Percentiles rank a stretch among this genome's conserved stretches.
These are phyloP conservation scores for Coranthus polyacanthus DNA, from an alignment of 2,797 vertebrate species.

Conservation along the genomic window DNA sequence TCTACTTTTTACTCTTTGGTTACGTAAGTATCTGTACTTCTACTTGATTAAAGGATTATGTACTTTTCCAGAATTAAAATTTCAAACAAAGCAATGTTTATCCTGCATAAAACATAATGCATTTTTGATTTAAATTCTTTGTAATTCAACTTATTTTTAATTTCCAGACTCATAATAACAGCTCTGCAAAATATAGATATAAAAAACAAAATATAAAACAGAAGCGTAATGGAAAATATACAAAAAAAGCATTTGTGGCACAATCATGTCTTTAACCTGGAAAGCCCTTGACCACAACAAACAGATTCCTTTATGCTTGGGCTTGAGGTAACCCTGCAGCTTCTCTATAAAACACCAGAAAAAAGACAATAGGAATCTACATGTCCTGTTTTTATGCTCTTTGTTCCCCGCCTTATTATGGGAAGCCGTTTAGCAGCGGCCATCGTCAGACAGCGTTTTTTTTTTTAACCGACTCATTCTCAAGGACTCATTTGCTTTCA, in stretches of 20 bases:
- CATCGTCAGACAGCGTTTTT: constrained; percentile 42
- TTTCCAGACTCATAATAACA: not conserved
- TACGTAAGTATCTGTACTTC: too few species aligned
- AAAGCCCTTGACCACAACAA: constrained; percentile 76
- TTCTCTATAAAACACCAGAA: constrained; percentile 75
- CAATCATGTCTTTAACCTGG: constrained; percentile 61
- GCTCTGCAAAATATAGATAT: constrained; percentile 2
- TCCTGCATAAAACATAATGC: not conserved
- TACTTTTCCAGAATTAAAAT: too few species aligned
- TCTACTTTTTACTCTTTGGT: too few species aligned
- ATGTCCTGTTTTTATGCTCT: constrained; percentile 69
- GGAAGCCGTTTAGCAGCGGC: constrained; percentile 55
- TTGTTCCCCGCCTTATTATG: constrained; percentile 74
- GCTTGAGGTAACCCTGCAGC: constrained; percentile 67
- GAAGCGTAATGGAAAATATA: constrained; percentile 32
- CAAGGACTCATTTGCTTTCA: constrained; percentile 36
- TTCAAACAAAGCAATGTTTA: not conserved
- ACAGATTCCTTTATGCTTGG: constrained; percentile 68
- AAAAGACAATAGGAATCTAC: constrained; percentile 64
- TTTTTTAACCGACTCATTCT: constrained; percentile 42
- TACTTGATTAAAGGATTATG: too few species aligned
- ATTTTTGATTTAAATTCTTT: not conserved
- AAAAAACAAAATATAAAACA: constrained; percentile 5
- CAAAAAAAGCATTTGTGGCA: constrained; percentile 18
- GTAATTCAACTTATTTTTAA: not conserved